Base-by-base conservation (phyloP, 2,113 vertebrate species). In the Nannospalax galili region DNA sequence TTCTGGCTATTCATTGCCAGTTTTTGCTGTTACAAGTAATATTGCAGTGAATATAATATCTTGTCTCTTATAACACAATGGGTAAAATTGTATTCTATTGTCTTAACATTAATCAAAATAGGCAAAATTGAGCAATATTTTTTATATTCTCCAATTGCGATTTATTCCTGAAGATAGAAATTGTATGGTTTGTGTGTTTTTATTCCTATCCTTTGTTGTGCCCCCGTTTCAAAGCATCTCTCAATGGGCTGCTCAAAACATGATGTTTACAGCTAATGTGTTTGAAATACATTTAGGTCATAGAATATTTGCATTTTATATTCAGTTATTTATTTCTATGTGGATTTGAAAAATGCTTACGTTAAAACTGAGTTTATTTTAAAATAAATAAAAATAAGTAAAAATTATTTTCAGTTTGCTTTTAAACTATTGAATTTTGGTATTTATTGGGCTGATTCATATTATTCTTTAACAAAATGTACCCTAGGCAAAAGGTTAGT, bases 331-430 rank as follows among this genome's bases (percentile, higher is more conserved):
- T 30, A 37, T 78, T 79, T 89, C 67, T 35, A 84, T 37, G 24
- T 37, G 17, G 1, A 64, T n/a, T 65, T 95, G 5, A 70, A 93
- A 69, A 81, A 91, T 67, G 0, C 64, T 94, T 84, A 16, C 19
- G 28, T 65, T 82, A 70, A 84, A 80, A 24, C 88, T 92, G 77
- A 16, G 65, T 80, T 85, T 30, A 78, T 84, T 72, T 89, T 87
- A 74, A 89, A 82, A 72, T 45, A 79, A 92, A 65, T 77, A 74
- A 92, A 95, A 84, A 84, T 84, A 45, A 77, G 4, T 73, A 65
- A 82, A 86, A 67, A 40, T 62, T 2, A 1, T 62, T 93, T 91
- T 69, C 3, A 86, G 16, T 35, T 17, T 56, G 20, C 52, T 35
- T 62, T 20, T 92, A 58, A 77, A 0, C 56, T 37, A 86, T 20